Conservation (phyloP, 2,888 invertebrate genomes). For the Caenorhabditis sp. region DNA sequence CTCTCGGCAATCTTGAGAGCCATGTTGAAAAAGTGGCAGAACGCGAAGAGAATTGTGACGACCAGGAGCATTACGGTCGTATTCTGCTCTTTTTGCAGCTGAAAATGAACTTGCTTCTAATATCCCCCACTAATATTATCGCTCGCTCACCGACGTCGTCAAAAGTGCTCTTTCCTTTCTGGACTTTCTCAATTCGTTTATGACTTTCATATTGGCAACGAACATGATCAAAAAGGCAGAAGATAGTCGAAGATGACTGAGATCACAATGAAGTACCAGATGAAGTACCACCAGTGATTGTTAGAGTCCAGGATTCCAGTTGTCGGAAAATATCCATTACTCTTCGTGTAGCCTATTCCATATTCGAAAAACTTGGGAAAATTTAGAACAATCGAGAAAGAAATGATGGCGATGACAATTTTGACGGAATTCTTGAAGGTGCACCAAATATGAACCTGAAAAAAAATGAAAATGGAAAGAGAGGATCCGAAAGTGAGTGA, state of each 20-base stretch:
- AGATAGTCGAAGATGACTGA: slow-evolving; percentile 53
- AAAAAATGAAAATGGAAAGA: no score
- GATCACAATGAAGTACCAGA: slow-evolving; percentile 43
- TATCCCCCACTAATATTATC: no score
- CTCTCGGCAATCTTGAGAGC: slow-evolving; percentile 49
- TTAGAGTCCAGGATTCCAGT: slow-evolving; percentile 37
- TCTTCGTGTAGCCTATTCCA: slow-evolving; percentile 15
- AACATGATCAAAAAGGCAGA: slow-evolving; percentile 56
- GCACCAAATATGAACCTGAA: slow-evolving; percentile 55
- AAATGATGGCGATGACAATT: slow-evolving; percentile 30
- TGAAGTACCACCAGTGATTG: slow-evolving; percentile 55
- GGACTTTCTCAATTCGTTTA: slow-evolving; percentile 38
- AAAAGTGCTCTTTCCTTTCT: slow-evolving; percentile 42
- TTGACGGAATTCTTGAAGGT: slow-evolving; percentile 50
- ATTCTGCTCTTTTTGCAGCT: slow-evolving; percentile 57
- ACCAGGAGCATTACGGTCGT: slow-evolving; percentile 56
- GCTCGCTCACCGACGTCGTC: slow-evolving; percentile 49
- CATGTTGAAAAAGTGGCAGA: slow-evolving; percentile 57
- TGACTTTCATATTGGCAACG: slow-evolving; percentile 52
- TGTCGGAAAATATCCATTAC: slow-evolving; percentile 26
- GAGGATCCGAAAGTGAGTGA: no score
- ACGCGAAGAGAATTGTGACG: slow-evolving; percentile 51
- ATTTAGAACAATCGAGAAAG: slow-evolving; percentile 47
- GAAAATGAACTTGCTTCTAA: no score
- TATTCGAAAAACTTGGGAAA: slow-evolving; percentile 54